Evolutionary conservation across 2,888 invertebrate genomes (phyloP).

Genomic region (Fabriciana adippe): DNA sequence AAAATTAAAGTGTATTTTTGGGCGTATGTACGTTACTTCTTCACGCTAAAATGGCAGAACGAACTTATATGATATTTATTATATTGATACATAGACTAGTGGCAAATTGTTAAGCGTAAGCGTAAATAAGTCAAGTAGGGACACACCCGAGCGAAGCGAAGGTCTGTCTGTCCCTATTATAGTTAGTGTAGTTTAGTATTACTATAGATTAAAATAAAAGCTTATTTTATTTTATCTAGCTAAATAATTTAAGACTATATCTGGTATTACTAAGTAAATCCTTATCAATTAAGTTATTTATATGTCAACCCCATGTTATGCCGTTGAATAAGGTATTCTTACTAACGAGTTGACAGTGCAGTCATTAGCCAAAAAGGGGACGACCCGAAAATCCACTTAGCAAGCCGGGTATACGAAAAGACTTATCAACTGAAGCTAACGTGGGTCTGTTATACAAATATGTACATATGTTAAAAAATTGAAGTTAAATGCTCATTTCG

Average conservation of each 20-base stretch:
- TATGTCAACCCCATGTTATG: conserved; percentile 26
- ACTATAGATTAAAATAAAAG: too few relatives aligned
- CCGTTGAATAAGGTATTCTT: conserved; percentile 41
- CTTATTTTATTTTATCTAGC: too few relatives aligned
- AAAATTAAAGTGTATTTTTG: too few relatives aligned
- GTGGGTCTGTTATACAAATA: neutral
- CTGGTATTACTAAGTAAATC: conserved; percentile 1
- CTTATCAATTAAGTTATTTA: conserved; percentile 20
- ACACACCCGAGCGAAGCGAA: too few relatives aligned
- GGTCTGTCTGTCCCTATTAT: too few relatives aligned
- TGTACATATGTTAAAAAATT: neutral
- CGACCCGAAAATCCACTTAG: conserved; percentile 79
- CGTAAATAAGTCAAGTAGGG: too few relatives aligned
- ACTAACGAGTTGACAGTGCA: conserved; percentile 67
- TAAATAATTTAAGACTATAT: neutral
- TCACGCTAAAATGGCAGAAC: too few relatives aligned
- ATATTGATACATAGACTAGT: too few relatives aligned
- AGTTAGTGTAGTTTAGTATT: too few relatives aligned
- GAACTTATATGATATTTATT: too few relatives aligned
- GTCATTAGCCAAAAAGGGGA: conserved; percentile 72
- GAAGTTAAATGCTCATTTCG: neutral
- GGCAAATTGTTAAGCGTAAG: too few relatives aligned
- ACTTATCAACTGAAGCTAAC: conserved; percentile 19
- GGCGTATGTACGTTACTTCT: too few relatives aligned
- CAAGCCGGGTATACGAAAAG: conserved; percentile 36